These are phyloP conservation scores for Formicarius rufipectus DNA, from an alignment of 2,113 vertebrate genomes.

Conservation along the genomic window DNA sequence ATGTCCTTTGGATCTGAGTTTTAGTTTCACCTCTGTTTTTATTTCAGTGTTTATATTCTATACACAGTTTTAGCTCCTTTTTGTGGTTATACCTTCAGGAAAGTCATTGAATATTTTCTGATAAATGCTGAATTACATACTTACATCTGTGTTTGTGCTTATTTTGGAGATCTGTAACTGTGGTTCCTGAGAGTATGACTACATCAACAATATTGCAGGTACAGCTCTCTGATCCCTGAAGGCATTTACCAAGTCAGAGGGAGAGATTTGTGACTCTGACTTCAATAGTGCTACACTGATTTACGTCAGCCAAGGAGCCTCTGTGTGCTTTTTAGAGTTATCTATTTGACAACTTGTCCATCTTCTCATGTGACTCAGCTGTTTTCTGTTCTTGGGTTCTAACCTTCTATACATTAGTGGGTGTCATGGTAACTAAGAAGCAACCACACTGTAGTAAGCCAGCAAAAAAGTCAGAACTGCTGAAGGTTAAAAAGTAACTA, in stretches of 20 bases:
- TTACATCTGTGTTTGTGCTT: background rate
- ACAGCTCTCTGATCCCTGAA: background rate
- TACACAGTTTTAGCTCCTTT: background rate
- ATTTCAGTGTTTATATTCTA: background rate
- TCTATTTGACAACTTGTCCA: constrained; percentile 11
- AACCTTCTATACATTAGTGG: background rate
- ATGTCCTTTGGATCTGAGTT: background rate
- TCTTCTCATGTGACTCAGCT: background rate
- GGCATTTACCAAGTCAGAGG: background rate
- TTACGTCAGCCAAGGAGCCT: background rate
- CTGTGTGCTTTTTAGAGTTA: background rate
- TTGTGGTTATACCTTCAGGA: background rate
- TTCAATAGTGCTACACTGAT: background rate
- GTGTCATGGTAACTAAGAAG: constrained; percentile 28
- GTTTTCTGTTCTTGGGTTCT: constrained; percentile 15
- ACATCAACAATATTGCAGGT: background rate
- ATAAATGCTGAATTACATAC: background rate
- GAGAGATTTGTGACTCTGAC: background rate
- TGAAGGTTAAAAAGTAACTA: constrained; percentile 5
- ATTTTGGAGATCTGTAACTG: constrained; percentile 6
- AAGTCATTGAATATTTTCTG: background rate
- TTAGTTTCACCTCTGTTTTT: background rate
- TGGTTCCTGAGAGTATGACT: background rate
- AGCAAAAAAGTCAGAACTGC: background rate
- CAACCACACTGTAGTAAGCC: background rate